Conservation (phyloP, 2,888 invertebrate species). For the Cosmia trapezina region DNA sequence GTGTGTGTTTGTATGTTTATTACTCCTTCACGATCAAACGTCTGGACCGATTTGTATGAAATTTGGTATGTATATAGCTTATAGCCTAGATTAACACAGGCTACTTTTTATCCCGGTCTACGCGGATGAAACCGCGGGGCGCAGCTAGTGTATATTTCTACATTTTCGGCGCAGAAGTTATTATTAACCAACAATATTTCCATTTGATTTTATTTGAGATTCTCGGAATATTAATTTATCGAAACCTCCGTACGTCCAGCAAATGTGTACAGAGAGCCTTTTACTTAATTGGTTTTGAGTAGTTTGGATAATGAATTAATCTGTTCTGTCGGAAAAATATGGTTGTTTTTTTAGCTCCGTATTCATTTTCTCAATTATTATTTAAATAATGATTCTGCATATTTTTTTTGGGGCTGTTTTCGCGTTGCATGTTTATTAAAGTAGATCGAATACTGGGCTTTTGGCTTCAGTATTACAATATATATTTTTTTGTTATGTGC, state of each 20-base stretch:
- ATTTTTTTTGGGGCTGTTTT: neutral
- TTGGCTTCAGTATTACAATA: neutral
- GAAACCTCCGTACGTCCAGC: neutral
- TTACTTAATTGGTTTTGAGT: neutral
- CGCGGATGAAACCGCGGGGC: too few species aligned
- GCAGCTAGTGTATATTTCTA: neutral
- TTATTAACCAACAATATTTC: neutral
- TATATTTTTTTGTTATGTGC: neutral
- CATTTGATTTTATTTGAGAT: neutral
- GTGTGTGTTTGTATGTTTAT: too few species aligned
- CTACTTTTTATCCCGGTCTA: too few species aligned
- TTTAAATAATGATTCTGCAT: too few species aligned
- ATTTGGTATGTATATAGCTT: too few species aligned
- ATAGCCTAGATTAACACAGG: too few species aligned
- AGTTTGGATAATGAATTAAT: neutral
- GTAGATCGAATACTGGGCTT: neutral
- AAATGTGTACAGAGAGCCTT: neutral
- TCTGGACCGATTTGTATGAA: too few species aligned
- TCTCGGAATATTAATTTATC: neutral
- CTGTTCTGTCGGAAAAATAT: neutral
- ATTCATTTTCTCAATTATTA: neutral
- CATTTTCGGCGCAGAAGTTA: neutral
- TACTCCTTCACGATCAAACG: too few species aligned
- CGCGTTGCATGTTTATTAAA: neutral
- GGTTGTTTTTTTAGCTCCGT: neutral